Evolutionary conservation across 1,140 invertebrate genomes (phyloP).

Genomic region (Drosophila azteca): DNA sequence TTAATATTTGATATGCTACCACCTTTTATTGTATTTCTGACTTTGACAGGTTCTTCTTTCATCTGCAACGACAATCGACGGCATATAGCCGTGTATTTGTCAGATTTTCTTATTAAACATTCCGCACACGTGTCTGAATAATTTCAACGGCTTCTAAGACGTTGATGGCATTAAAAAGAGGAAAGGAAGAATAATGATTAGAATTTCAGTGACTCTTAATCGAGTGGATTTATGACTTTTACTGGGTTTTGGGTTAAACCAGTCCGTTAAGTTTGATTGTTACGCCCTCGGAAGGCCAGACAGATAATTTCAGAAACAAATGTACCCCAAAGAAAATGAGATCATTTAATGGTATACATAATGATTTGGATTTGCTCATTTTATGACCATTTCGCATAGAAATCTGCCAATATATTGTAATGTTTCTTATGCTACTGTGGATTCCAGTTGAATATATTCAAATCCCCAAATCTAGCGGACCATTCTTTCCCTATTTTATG

Average conservation of each 20-base stretch:
- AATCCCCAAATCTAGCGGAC: no score
- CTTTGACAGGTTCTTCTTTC: constrained; percentile 37
- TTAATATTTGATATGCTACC: background rate
- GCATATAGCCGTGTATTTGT: constrained; percentile 6
- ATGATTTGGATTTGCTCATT: no score
- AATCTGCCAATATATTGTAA: no score
- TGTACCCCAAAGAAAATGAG: background rate
- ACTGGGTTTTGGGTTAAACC: constrained; percentile 59
- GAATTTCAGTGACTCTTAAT: constrained; percentile 32
- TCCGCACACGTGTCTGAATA: constrained; percentile 58
- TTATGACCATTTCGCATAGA: no score
- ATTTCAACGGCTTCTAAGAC: constrained; percentile 62
- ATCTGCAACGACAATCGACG: constrained; percentile 29
- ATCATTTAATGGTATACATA: background rate
- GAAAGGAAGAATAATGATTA: constrained; percentile 29
- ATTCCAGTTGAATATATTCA: no score
- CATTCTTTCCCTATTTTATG: background rate
- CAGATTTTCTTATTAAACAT: constrained; percentile 40
- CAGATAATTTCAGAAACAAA: constrained; percentile 1
- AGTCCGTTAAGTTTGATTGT: constrained; percentile 21
- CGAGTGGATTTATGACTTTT: constrained; percentile 50
- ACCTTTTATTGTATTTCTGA: constrained; percentile 1
- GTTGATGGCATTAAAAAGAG: constrained; percentile 53
- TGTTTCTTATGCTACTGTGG: no score
- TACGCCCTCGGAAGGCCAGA: background rate